Base-by-base conservation (phyloP, 1,140 invertebrate genomes). In the Aethina tumida region DNA sequence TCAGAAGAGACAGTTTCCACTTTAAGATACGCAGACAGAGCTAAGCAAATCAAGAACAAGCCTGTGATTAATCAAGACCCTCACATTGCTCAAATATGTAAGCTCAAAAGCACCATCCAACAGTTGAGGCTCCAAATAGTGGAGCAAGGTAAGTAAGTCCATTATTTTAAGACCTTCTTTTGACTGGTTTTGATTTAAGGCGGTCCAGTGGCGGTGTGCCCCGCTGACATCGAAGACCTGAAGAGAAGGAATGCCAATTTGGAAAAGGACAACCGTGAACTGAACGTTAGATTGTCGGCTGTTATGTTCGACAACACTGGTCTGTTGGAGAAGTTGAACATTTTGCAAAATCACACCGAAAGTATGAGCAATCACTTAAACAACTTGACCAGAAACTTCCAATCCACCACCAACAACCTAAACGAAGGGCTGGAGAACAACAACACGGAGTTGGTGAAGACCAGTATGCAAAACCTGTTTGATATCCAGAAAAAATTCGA, bases 31-130 rank as follows among this genome's bases (percentile, higher is more conserved):
- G 90, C 91, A 0, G 87, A 94, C 57, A 70, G 90, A 19, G 90
- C 91, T 1, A 68, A 83, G 3, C 81, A 84, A 56, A 94, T 96
- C 17, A 91, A 92, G 46, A 96, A 95, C 57, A 93, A 93, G 55
- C 90, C 90, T 0, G 74, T 93, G 19, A 74, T 94, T 2, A 94
- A 95, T 66, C 74, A 87, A 59, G 88, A 93, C 67, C 79, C 83
- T 1, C 77, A 79, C 53, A 58, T 71, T 0, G 76, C 76, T 1
- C 79, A 86, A 60, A 76, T 85, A 5, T 60, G 42, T 50, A 68
- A 68, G 41, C 56, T 83, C 1, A 78, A 81, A 25, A 73, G 73
- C 35, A 58, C 74, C 18, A 70, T 84, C 8, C 72, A 81, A 39
- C 71, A 81, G 45, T 54, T 85, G 8, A 66, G 71, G 32, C 52